Conservation (phyloP, 1,140 invertebrate species). For the Bombus soroeensis region DNA sequence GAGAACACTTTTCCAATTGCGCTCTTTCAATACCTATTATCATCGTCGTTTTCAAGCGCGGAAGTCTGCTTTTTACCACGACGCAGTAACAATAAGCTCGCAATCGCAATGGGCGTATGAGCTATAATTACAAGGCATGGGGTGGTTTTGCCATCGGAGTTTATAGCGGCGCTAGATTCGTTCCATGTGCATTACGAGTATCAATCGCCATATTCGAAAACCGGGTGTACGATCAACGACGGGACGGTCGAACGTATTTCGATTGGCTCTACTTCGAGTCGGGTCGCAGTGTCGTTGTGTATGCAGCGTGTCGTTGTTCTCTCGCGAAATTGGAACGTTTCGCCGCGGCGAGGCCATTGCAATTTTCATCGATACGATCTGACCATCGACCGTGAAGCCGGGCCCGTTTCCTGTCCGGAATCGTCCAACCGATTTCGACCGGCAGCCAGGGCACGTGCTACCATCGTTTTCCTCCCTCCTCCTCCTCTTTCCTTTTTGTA, state of each 20-base stretch:
- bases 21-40: neutral
- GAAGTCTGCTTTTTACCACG: neutral
- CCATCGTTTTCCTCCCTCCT: constrained; percentile 6
- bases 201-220: constrained; percentile 37
- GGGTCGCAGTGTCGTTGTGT: neutral
- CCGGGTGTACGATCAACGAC: neutral
- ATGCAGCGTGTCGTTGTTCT: constrained; percentile 45
- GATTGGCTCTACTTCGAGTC: constrained; percentile 11
- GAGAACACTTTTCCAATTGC: neutral
- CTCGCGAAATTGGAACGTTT: constrained; percentile 61
- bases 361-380: constrained; percentile 73
- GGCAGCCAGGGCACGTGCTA: constrained; percentile 50
- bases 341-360: constrained; percentile 59
- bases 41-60: neutral
- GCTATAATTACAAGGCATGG: constrained; percentile 4
- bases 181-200: constrained; percentile 3
- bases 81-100: neutral
- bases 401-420: constrained; percentile 72
- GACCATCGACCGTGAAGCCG: constrained; percentile 71
- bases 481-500: neutral
- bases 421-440: constrained; percentile 64
- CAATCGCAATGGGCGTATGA: neutral
- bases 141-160: constrained; percentile 1
- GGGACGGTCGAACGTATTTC: constrained; percentile 30
- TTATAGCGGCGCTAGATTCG: neutral